Evolutionary conservation across 2,888 invertebrate genomes (phyloP), one percentile per base, ranked within the genome.

Genomic region (Hydropsyche betteni): DNA sequence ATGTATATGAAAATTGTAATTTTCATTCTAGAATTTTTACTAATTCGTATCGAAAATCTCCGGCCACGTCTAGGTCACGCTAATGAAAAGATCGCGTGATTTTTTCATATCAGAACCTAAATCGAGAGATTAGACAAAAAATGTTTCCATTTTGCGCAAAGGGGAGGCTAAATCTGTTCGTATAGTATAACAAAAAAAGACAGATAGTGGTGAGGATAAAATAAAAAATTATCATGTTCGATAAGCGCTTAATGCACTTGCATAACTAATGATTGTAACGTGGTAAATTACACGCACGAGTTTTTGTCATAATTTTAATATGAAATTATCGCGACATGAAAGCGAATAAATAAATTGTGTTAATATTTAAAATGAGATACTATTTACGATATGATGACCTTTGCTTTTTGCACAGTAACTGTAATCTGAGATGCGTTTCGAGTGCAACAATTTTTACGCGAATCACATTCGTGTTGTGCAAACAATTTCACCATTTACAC

Each of bases 91-190:
- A 77, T 77, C 36, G 77, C 77, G 77, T 77, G 77, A 36, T 75
- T 73, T 76, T 77, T 75, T 75, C 69, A 68, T 77, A 75, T 77
- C 75, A 74, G 75, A 58, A 74, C 53, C 73, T 44, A 74, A 75
- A 75, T 75, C 77, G 77, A 61, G 38, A 77, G 77, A 77, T 77
- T 77, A 77, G 77, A 77, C 77, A 77, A 75, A 74, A 77, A 75
- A 69, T 69, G 69, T 77, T 77, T 34, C 58, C 61, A 72, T 72
- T 72, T 72, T 61, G 55, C 58, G 72, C 10, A 58, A 61, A 61
- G 55, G 68, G 69, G 69, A 16, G 70, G 14, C 34, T 52, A 70
- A 75, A 75, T 69, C 70, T 70, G 33, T 70, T 75, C 33, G 24
- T 36, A 44, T 61, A 70, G 2, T 50, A 51, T 16, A 14, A 69